These are phyloP conservation scores for Poecilia gillii DNA, from an alignment of 2,797 vertebrate species.

Conservation along the genomic window DNA sequence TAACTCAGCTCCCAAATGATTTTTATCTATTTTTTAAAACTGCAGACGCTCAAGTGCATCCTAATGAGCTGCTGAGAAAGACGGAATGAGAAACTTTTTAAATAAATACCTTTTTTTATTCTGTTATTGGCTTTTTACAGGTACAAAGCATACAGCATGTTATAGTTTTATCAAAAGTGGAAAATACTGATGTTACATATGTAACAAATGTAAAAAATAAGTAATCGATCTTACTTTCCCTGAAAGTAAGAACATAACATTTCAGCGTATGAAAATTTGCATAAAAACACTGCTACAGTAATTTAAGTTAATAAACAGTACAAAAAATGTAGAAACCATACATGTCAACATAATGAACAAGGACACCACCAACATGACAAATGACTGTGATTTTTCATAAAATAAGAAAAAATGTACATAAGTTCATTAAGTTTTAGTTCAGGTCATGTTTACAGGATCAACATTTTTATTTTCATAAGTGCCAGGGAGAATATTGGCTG, in stretches of 20 bases:
- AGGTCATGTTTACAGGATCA: slow-evolving; percentile 69
- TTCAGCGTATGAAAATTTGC: slow-evolving; percentile 98
- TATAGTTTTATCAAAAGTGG: slow-evolving; percentile 99
- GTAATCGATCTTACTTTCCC: slow-evolving; percentile 97
- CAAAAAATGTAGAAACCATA: slow-evolving; percentile 87
- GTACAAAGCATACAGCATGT: slow-evolving; percentile 99
- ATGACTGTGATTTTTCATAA: slow-evolving; percentile 75
- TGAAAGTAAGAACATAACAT: slow-evolving; percentile 95
- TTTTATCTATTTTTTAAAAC: slow-evolving; percentile 31
- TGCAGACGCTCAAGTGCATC: slow-evolving; percentile 9
- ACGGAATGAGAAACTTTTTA: slow-evolving; percentile 70
- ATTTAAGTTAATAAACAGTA: slow-evolving; percentile 94
- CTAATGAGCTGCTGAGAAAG: slow-evolving; percentile 11
- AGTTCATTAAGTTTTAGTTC: slow-evolving; percentile 76
- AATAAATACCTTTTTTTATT: slow-evolving; percentile 99
- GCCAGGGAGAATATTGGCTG: slow-evolving; percentile 64
- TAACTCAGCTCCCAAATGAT: slow-evolving; percentile 42
- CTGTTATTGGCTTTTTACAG: slow-evolving; percentile 99
- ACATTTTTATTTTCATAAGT: slow-evolving; percentile 64
- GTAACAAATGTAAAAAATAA: slow-evolving; percentile 99
- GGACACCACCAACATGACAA: slow-evolving; percentile 65
- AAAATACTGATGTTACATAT: slow-evolving; percentile 99
- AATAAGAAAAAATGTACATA: slow-evolving; percentile 79
- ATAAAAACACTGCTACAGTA: slow-evolving; percentile 96
- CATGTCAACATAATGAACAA: slow-evolving; percentile 79